Conservation (phyloP, 2,113 vertebrate species). For the Daubentonia madagascariensis region DNA sequence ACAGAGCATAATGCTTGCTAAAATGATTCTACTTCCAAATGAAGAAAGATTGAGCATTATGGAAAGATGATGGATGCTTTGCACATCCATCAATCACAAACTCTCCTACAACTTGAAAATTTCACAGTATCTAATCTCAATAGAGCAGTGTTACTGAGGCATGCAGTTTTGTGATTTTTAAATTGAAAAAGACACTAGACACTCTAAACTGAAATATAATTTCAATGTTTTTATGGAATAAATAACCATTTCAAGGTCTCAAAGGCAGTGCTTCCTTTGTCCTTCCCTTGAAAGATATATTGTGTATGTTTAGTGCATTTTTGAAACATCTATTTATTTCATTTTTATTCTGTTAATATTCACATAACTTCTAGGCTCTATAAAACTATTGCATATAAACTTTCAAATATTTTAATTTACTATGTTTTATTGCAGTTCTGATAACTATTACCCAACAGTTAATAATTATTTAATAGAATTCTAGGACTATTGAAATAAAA, state of each 20-base stretch:
- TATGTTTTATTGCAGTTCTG: background rate
- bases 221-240: background rate
- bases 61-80: background rate
- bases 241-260: background rate
- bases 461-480: conserved; percentile 17
- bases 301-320: background rate
- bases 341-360: background rate
- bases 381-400: background rate
- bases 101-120: conserved; percentile 7
- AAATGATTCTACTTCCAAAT: background rate
- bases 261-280: background rate
- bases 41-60: conserved; percentile 19
- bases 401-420: background rate
- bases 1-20: background rate
- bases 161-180: conserved; percentile 12
- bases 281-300: background rate
- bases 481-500: background rate
- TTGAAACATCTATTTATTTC: background rate
- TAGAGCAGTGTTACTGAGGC: background rate
- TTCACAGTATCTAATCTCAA: conserved; percentile 37
- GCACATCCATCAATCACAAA: conserved; percentile 36
- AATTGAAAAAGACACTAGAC: conserved; percentile 5
- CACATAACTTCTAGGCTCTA: background rate
- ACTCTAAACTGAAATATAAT: background rate
- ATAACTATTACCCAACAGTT: background rate